A percentile compares a stretch with the other conserved stretches of the same genome.
Conservation (phyloP, 2,113 vertebrate species). For the Percopsis transmontana region DNA sequence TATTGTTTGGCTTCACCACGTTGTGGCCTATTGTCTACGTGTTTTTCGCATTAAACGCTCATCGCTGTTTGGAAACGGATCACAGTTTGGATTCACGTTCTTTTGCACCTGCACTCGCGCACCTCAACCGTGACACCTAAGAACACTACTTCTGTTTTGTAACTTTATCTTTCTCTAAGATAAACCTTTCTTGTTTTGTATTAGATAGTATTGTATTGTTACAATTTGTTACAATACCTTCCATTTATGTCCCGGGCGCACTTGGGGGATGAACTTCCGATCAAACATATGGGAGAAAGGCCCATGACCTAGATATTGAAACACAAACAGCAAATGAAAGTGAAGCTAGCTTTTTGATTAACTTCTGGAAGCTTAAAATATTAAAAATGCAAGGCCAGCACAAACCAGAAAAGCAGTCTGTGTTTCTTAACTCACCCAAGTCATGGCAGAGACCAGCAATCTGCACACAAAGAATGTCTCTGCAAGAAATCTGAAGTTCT, state of each 20-base stretch:
- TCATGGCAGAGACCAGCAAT: conserved; percentile 97
- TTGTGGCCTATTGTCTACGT: too few species aligned
- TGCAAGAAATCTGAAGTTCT: conserved; percentile 82
- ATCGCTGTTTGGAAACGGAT: too few species aligned
- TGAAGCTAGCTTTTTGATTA: not conserved
- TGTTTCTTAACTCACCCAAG: conserved; percentile 78
- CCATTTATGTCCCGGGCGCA: conserved; percentile 78
- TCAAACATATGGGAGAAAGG: conserved; percentile 99
- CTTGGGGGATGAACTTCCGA: conserved; percentile 86
- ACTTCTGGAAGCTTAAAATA: not conserved
- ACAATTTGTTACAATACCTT: too few species aligned
- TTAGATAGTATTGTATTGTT: too few species aligned
- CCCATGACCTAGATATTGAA: conserved; percentile 87
- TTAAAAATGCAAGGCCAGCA: not conserved
- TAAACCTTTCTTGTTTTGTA: too few species aligned
- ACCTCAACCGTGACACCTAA: too few species aligned
- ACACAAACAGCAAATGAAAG: not conserved
- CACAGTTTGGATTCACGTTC: too few species aligned
- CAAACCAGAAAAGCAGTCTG: not conserved
- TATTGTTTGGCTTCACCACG: too few species aligned
- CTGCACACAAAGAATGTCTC: conserved; percentile 92
- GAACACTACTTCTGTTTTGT: too few species aligned
- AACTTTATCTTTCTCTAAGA: too few species aligned
- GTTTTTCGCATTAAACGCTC: too few species aligned
- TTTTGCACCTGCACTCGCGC: too few species aligned